phyloP scores from a whole-genome alignment of 2,797 vertebrate genomes.

The Gymnothorax reevesii region DNA sequence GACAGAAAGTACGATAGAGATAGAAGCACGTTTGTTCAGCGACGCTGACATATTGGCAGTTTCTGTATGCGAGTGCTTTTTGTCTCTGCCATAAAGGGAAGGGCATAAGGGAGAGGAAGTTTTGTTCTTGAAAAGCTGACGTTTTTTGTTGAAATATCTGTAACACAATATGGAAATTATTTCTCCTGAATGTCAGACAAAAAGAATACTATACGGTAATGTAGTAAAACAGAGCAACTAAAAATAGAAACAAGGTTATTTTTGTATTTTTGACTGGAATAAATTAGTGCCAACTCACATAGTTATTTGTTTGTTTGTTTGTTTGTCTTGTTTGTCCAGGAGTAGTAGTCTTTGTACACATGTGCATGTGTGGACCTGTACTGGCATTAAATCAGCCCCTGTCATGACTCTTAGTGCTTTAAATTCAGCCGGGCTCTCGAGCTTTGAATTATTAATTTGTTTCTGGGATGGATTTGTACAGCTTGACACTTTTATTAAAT shows the following conservation, averaged over 20 bases:
- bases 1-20: background rate
- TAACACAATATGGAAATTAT: slow-evolving; percentile 12
- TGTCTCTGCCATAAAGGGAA: background rate
- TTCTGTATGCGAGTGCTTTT: background rate
- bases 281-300: background rate
- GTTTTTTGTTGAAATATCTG: slow-evolving; percentile 7
- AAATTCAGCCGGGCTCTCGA: slow-evolving; percentile 30
- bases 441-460: slow-evolving; percentile 75
- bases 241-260: background rate
- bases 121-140: background rate
- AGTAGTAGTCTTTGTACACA: background rate
- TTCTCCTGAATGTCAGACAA: slow-evolving; percentile 8
- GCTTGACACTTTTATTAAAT: slow-evolving; percentile 75
- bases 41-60: background rate
- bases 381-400: slow-evolving; percentile 43
- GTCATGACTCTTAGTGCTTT: slow-evolving; percentile 27
- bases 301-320: background rate
- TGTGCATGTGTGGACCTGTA: slow-evolving; percentile 35
- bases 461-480: slow-evolving; percentile 67
- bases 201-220: background rate
- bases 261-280: background rate
- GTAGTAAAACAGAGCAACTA: background rate
- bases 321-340: background rate
- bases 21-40: background rate
- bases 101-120: background rate